Conservation (phyloP, 2,113 vertebrate genomes). For the Dasyurus viverrinus region DNA sequence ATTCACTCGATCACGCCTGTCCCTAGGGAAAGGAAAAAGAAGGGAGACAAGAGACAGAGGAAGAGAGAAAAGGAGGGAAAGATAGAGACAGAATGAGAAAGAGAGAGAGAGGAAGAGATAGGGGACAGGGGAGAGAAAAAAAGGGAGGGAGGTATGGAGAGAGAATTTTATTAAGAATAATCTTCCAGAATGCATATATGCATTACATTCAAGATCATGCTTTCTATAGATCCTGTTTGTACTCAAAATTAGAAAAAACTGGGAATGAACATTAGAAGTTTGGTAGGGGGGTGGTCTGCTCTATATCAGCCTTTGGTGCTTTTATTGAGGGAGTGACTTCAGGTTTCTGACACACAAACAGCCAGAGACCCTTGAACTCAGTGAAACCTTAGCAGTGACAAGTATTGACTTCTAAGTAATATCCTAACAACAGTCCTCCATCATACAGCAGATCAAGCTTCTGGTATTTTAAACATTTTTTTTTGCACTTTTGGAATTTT, state of each 20-base stretch:
- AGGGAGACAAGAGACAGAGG: no score
- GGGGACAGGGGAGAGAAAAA: no score
- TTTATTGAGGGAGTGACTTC: neutral
- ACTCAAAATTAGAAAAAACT: neutral
- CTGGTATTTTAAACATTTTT: neutral
- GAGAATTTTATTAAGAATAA: neutral
- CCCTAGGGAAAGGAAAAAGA: no score
- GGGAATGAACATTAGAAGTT: neutral
- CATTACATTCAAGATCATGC: neutral
- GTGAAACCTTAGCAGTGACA: neutral
- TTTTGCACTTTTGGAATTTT: neutral
- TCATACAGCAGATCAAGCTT: neutral
- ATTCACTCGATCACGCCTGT: neutral
- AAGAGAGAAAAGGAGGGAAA: no score
- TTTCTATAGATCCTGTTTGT: neutral
- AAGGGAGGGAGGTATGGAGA: no score
- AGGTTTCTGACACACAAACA: neutral
- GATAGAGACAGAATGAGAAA: no score
- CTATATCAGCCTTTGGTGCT: neutral
- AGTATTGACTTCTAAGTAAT: neutral
- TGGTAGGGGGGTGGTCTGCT: neutral
- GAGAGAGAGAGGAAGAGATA: no score
- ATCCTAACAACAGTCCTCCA: neutral
- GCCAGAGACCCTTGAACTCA: neutral
- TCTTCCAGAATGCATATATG: neutral